A percentile compares a stretch with the other conserved stretches of the same genome.
Conservation (phyloP, 2,888 invertebrate genomes). For the Lordiphosa fenestrarum region DNA sequence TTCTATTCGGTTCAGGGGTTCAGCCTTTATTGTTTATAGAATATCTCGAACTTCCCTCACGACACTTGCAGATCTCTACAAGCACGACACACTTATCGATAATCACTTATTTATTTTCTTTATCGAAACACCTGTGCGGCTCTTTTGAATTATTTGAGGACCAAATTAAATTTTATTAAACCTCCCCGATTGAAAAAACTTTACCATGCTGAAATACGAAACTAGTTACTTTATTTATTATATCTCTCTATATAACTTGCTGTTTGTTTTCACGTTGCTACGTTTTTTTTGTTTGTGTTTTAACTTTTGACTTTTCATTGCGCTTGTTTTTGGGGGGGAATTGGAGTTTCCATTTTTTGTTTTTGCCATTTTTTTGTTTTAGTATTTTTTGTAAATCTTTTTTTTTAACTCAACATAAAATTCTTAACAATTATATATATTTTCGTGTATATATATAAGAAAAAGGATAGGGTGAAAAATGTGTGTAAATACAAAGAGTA, state of each 20-base stretch:
- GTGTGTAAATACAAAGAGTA: slow-evolving; percentile 63
- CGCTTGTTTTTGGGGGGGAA: slow-evolving; percentile 36
- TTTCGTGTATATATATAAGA: slow-evolving; percentile 28
- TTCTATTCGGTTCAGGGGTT: too few relatives aligned
- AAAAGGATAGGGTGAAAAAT: slow-evolving; percentile 64
- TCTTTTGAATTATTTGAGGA: too few relatives aligned
- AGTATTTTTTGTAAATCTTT: slow-evolving; percentile 39
- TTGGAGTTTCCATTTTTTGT: slow-evolving; percentile 31
- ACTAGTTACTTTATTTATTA: slow-evolving; percentile 72
- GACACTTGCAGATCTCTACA: too few relatives aligned
- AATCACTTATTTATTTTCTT: too few relatives aligned
- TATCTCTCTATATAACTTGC: slow-evolving; percentile 68
- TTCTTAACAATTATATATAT: slow-evolving; percentile 45
- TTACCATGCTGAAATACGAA: slow-evolving; percentile 76
- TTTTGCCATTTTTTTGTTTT: slow-evolving; percentile 66
- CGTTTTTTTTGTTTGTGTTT: slow-evolving; percentile 48
- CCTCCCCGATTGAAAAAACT: slow-evolving; percentile 9
- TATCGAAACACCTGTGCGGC: too few relatives aligned
- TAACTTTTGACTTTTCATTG: slow-evolving; percentile 46
- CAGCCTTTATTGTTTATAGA: too few relatives aligned
- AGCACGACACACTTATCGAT: too few relatives aligned
- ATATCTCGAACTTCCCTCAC: too few relatives aligned
- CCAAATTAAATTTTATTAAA: not conserved
- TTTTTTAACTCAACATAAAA: slow-evolving; percentile 66
- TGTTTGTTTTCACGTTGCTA: slow-evolving; percentile 60